Percentiles rank a stretch among this genome's conserved stretches.
Conservation (phyloP, 2,888 invertebrate genomes). For the Laothoe populi region DNA sequence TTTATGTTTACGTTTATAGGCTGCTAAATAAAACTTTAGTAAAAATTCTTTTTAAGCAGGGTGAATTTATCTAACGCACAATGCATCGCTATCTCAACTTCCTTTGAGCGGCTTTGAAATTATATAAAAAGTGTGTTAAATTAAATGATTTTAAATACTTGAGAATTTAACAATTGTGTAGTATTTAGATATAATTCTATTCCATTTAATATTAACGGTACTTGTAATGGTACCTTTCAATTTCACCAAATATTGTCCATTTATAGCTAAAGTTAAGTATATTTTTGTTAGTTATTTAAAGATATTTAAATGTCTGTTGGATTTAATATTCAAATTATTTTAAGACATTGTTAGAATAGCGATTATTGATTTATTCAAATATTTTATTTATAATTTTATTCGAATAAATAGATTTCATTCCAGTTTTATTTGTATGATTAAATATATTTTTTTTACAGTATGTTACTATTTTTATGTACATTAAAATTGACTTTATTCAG, state of each 20-base stretch:
- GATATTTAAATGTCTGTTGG: conserved; percentile 42
- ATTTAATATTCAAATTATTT: conserved; percentile 35
- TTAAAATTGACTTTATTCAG: conserved; percentile 21
- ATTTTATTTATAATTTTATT: neutral
- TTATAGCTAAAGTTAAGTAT: conserved; percentile 42
- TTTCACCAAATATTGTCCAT: conserved; percentile 54
- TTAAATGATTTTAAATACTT: conserved; percentile 43
- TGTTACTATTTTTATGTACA: neutral
- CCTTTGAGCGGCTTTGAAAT: conserved; percentile 43
- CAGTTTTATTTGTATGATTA: conserved; percentile 24
- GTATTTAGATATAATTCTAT: conserved; percentile 50
- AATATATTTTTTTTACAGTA: neutral
- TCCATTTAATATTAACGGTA: conserved; percentile 45
- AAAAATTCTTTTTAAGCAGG: conserved; percentile 54
- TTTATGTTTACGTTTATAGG: conserved; percentile 36
- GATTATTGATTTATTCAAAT: conserved; percentile 15
- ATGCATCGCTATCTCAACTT: conserved; percentile 48
- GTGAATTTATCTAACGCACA: conserved; percentile 72
- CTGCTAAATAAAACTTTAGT: conserved; percentile 2
- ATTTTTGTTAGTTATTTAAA: conserved; percentile 41
- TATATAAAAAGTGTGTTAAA: conserved; percentile 31
- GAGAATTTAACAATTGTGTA: conserved; percentile 49
- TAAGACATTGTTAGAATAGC: conserved; percentile 5
- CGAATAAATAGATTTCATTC: conserved; percentile 26
- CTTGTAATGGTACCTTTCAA: conserved; percentile 38